Percentiles rank a stretch among this genome's conserved stretches.
These are phyloP conservation scores for Alces alces DNA, from an alignment of 2,113 vertebrate species.

Conservation along the genomic window DNA sequence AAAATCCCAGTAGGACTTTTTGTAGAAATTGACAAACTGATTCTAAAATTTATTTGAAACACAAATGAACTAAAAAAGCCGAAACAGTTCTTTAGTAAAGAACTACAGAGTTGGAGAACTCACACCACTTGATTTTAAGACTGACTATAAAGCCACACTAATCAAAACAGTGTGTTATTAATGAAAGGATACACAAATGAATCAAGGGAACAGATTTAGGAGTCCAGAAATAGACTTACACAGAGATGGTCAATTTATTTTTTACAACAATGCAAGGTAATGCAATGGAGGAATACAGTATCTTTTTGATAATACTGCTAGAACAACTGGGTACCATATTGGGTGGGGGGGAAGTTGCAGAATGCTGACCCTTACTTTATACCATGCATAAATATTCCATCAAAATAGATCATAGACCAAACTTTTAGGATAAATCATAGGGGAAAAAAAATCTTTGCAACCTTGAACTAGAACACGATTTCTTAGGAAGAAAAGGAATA, in stretches of 20 bases:
- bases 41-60: slow-evolving; percentile 29
- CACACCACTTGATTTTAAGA: slow-evolving; percentile 8
- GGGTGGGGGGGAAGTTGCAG: too few relatives aligned
- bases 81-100: background rate
- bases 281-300: background rate
- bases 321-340: background rate
- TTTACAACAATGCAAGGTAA: background rate
- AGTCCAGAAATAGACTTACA: background rate
- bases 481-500: background rate
- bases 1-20: background rate
- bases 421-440: background rate
- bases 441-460: background rate
- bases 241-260: background rate
- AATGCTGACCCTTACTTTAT: background rate
- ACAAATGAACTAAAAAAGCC: background rate
- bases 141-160: background rate
- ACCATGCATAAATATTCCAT: background rate
- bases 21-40: background rate
- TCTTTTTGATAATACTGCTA: background rate
- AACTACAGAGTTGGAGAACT: background rate
- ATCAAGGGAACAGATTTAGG: background rate
- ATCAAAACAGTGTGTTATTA: background rate
- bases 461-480: background rate
- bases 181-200: background rate
- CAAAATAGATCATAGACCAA: background rate